These are phyloP conservation scores for Orthonevra nobilis DNA, from an alignment of 2,888 invertebrate genomes.

Conservation along the genomic window DNA sequence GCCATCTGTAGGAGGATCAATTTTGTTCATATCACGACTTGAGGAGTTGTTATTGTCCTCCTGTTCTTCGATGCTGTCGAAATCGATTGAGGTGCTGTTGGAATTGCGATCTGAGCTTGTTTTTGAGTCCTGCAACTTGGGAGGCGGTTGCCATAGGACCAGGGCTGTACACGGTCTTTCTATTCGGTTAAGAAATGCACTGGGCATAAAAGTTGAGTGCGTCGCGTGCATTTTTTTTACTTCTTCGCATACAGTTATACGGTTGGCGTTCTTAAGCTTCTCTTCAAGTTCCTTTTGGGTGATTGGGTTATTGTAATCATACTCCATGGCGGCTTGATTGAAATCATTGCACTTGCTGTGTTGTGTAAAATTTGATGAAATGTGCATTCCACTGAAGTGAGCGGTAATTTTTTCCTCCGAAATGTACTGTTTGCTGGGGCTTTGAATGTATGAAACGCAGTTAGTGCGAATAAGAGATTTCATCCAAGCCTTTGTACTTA, in stretches of 20 bases:
- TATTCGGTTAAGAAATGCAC: conserved; percentile 84
- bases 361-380: conserved; percentile 81
- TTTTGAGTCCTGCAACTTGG: conserved; percentile 77
- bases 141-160: conserved; percentile 90
- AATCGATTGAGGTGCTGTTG: conserved; percentile 29
- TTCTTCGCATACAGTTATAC: conserved; percentile 86
- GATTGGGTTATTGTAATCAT: conserved; percentile 68
- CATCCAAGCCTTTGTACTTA: conserved; percentile 77
- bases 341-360: conserved; percentile 65
- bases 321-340: conserved; percentile 65
- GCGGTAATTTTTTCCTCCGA: conserved; percentile 93
- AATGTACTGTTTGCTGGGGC: conserved; percentile 87
- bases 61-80: conserved; percentile 12
- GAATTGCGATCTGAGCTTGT: neutral
- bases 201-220: conserved; percentile 85
- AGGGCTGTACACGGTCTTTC: conserved; percentile 89
- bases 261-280: conserved; percentile 81
- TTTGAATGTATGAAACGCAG: conserved; percentile 73
- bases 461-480: neutral
- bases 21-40: conserved; percentile 21
- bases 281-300: conserved; percentile 78
- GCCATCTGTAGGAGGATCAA: conserved; percentile 28
- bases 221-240: conserved; percentile 82
- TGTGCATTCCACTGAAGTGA: conserved; percentile 88
- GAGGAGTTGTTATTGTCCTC: conserved; percentile 46